Base-by-base conservation (phyloP, 2,888 invertebrate genomes). In the Liodrosophila aerea region DNA sequence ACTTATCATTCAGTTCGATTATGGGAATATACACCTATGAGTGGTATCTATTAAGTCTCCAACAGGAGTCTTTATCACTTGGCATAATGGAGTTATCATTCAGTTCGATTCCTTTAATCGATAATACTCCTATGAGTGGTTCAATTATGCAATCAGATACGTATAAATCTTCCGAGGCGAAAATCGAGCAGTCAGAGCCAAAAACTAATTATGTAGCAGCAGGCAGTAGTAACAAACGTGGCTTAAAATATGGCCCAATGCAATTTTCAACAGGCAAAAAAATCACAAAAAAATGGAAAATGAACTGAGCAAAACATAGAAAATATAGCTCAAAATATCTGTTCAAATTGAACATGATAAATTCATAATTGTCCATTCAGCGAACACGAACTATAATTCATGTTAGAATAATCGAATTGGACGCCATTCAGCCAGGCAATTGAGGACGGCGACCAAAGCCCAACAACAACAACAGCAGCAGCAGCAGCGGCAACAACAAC, bases 341-440 rank as follows among this genome's bases (percentile, higher is more conserved):
- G 85, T 81, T 80, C 82, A 83, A 85, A 81, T 85, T 83, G 84
- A 76, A 84, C 84, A 83, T 85, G 85, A 85, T 83, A 83, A 83
- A 83, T 83, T 85, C 85, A 83, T 85, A 83, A 83, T 83, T 83
- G 85, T 85, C 83, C 83, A 85, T 85, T 83, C 81, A 83, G 51
- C 85, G 83, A 83, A 83, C 85, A 85, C 83, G 84, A 85, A 83
- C 81, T 78, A 83, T 83, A 83, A 85, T 83, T 83, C 83, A 83
- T 83, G 78, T 85, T 83, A 76, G 81, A 83, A 85, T 83, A 83
- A 83, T 83, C 83, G 85, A 85, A 85, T 83, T 76, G 81, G 85
- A 83, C 83, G 85, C 85, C 83, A 83, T 85, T 81, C 85, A 83
- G 85, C 66, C 57, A 65, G 76, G 63, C 85, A 82, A 84, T 82